phyloP scores from a whole-genome alignment of 30 jellyfish, hydroid and myxozoan genomes.

The Hydractinia echinata region DNA sequence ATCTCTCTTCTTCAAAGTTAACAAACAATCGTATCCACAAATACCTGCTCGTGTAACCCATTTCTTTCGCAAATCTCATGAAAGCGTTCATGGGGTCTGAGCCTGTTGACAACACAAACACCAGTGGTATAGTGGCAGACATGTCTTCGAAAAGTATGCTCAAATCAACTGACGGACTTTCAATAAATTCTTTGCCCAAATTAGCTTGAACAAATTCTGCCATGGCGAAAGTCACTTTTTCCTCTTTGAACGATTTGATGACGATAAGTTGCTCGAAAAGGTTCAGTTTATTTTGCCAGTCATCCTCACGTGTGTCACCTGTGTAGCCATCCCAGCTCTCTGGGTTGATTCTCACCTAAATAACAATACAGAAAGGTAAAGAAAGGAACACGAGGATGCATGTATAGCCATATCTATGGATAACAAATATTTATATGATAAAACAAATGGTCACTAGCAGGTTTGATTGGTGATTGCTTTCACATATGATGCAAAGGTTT shows the following conservation, averaged over 20 bases:
- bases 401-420: too few relatives aligned
- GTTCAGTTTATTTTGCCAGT: conserved; percentile 31
- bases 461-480: too few relatives aligned
- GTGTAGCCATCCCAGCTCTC: conserved; percentile 48
- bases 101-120: conserved; percentile 86
- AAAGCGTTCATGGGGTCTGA: conserved; percentile 98
- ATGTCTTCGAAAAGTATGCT: conserved; percentile 70
- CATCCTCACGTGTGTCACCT: background rate
- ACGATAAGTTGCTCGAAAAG: conserved; percentile 60
- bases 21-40: too few relatives aligned
- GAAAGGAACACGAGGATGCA: too few relatives aligned
- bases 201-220: conserved; percentile 70
- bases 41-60: conserved; percentile 66
- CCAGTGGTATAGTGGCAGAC: conserved; percentile 80
- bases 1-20: too few relatives aligned
- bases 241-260: conserved; percentile 70
- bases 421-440: too few relatives aligned
- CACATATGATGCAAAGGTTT: too few relatives aligned
- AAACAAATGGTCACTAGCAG: background rate
- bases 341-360: conserved; percentile 57
- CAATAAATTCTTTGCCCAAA: conserved; percentile 89
- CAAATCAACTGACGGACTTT: conserved; percentile 88
- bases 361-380: background rate
- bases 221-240: conserved; percentile 68
- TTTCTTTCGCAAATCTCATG: conserved; percentile 85